phyloP scores from a whole-genome alignment of 2,888 invertebrate genomes.

The Mythimna albipuncta region DNA sequence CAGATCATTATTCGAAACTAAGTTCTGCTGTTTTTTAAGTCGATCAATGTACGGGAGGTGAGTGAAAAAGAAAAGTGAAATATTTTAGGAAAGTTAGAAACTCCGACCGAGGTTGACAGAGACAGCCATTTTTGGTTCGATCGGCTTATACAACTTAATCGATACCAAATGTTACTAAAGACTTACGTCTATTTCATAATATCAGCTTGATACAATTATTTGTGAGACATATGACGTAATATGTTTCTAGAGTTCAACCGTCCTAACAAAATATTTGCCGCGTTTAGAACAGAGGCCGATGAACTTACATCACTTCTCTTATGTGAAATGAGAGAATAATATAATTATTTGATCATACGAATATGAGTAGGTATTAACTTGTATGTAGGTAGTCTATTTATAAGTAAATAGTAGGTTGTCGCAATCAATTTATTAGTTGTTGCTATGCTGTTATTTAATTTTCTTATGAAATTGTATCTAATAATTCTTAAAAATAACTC shows the following conservation, averaged over 20 bases:
- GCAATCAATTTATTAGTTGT: neutral
- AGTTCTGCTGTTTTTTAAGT: no score
- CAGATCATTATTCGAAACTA: no score
- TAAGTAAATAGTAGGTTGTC: neutral
- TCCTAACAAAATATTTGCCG: slow-evolving; percentile 26
- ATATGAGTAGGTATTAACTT: no score
- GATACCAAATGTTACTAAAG: neutral
- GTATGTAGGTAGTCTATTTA: neutral
- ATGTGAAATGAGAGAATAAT: slow-evolving; percentile 16
- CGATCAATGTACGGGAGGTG: no score
- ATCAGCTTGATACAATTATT: slow-evolving; percentile 24
- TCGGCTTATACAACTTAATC: neutral
- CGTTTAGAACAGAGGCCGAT: slow-evolving; percentile 33
- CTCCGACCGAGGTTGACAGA: no score
- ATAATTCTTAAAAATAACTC: no score
- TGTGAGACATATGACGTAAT: slow-evolving; percentile 26
- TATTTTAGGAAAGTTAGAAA: no score
- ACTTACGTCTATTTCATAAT: neutral
- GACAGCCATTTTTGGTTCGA: no score
- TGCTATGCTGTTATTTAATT: neutral
- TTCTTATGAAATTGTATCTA: neutral
- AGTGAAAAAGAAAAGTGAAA: no score
- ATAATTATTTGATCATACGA: neutral
- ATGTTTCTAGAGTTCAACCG: slow-evolving; percentile 16
- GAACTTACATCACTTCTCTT: slow-evolving; percentile 20